A percentile compares a stretch with the other conserved stretches of the same genome.
These are phyloP conservation scores for Lissonota sp. DNA, from an alignment of 2,888 invertebrate species.

Conservation along the genomic window DNA sequence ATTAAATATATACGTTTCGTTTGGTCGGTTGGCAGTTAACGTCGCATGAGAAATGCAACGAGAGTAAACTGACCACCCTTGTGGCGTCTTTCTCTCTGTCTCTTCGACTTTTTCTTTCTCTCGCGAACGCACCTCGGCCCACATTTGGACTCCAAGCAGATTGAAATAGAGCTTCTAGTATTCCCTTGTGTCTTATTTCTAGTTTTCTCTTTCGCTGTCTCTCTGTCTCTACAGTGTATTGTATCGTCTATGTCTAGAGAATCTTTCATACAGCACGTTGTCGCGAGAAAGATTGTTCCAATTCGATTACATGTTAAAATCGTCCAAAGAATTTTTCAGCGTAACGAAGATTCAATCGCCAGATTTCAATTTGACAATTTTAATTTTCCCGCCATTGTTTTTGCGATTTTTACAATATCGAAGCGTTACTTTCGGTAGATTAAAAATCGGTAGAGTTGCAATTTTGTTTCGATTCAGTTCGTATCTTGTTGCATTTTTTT, in stretches of 20 bases:
- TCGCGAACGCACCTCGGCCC: conserved; percentile 48
- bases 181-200: conserved; percentile 45
- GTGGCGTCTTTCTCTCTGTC: neutral
- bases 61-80: conserved; percentile 28
- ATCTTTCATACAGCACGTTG: conserved; percentile 18
- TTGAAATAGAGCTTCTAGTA: conserved; percentile 61
- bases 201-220: conserved; percentile 5
- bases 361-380: no score
- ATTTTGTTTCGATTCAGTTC: conserved; percentile 19
- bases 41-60: conserved; percentile 52
- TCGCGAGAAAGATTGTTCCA: conserved; percentile 22
- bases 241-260: conserved; percentile 6
- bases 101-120: conserved; percentile 21
- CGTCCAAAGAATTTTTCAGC: no score
- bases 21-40: conserved; percentile 54
- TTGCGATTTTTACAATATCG: no score
- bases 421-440: no score
- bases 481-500: conserved; percentile 6
- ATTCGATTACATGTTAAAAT: no score
- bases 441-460: neutral
- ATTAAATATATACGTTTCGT: conserved; percentile 30
- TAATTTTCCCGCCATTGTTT: no score
- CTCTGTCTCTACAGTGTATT: conserved; percentile 7
- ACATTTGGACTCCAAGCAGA: conserved; percentile 62
- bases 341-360: no score